These are phyloP conservation scores for Oncorhynchus gorbuscha DNA, from an alignment of 2,113 vertebrate genomes.

Conservation along the genomic window DNA sequence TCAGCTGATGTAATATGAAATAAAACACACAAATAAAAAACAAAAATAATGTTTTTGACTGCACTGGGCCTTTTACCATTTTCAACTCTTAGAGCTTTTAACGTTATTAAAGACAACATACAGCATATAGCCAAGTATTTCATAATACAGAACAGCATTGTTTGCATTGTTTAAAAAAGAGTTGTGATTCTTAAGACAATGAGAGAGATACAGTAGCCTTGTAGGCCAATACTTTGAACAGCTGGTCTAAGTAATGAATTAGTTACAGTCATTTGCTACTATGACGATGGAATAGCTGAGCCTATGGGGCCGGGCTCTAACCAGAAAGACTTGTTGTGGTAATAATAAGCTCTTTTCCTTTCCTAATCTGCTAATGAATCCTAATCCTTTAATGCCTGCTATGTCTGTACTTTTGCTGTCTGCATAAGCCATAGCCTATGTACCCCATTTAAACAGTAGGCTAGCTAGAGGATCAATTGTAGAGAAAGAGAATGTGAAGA, in stretches of 20 bases:
- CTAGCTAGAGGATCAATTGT: slow-evolving; percentile 38
- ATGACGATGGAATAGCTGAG: neutral
- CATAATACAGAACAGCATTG: too few relatives aligned
- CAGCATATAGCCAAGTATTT: too few relatives aligned
- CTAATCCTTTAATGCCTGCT: slow-evolving; percentile 46
- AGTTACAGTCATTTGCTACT: slow-evolving; percentile 14
- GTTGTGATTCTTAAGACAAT: neutral
- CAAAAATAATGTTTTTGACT: too few relatives aligned
- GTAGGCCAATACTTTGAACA: neutral
- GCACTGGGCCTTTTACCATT: too few relatives aligned
- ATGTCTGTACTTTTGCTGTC: slow-evolving; percentile 15
- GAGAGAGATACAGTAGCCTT: neutral
- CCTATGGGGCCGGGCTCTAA: neutral
- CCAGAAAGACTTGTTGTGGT: slow-evolving; percentile 13
- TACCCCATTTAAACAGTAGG: slow-evolving; percentile 27
- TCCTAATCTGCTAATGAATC: slow-evolving; percentile 45
- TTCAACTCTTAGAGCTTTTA: too few relatives aligned
- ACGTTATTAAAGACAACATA: too few relatives aligned
- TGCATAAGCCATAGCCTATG: slow-evolving; percentile 30
- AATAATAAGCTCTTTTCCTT: slow-evolving; percentile 59
- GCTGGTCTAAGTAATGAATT: slow-evolving; percentile 24
- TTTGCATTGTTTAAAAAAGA: too few relatives aligned
- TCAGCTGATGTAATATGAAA: too few relatives aligned
- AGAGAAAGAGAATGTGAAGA: slow-evolving; percentile 28
- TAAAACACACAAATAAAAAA: too few relatives aligned